Evolutionary conservation across 2,113 vertebrate species (phyloP).

Genomic region (Daphoenositta chrysoptera): DNA sequence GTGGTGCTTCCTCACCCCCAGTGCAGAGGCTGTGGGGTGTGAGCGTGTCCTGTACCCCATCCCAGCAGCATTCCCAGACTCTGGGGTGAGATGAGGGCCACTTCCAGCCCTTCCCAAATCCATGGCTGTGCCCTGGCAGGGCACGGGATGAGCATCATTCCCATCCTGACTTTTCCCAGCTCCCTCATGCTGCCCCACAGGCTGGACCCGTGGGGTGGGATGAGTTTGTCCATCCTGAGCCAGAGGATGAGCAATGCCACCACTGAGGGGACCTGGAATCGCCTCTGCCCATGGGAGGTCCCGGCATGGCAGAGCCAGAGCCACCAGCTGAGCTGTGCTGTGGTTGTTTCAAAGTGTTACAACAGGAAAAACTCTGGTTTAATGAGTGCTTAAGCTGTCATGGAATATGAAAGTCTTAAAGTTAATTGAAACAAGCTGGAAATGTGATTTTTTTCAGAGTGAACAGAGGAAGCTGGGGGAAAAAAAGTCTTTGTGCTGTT

Average conservation of each 20-base stretch:
- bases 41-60: rapidly evolving
- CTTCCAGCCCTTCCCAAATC: neutral
- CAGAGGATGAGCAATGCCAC: too few relatives aligned
- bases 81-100: rapidly evolving
- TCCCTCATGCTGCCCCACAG: neutral
- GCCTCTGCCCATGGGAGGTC: neutral
- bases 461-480: neutral
- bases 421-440: constrained; percentile 24
- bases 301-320: rapidly evolving
- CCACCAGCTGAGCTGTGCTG: neutral
- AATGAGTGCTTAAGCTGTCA: neutral
- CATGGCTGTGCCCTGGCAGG: rapidly evolving
- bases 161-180: neutral
- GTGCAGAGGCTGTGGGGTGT: neutral
- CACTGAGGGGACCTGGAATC: neutral
- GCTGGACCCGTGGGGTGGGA: rapidly evolving
- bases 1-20: neutral
- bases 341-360: neutral
- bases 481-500: neutral
- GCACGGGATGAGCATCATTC: rapidly evolving
- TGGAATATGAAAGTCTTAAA: neutral
- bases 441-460: neutral
- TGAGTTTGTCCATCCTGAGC: neutral
- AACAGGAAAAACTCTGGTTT: neutral
- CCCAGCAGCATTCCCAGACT: neutral